These are phyloP conservation scores for Pipistrellus nathusii DNA, from an alignment of 2,797 vertebrate species.

Conservation along the genomic window DNA sequence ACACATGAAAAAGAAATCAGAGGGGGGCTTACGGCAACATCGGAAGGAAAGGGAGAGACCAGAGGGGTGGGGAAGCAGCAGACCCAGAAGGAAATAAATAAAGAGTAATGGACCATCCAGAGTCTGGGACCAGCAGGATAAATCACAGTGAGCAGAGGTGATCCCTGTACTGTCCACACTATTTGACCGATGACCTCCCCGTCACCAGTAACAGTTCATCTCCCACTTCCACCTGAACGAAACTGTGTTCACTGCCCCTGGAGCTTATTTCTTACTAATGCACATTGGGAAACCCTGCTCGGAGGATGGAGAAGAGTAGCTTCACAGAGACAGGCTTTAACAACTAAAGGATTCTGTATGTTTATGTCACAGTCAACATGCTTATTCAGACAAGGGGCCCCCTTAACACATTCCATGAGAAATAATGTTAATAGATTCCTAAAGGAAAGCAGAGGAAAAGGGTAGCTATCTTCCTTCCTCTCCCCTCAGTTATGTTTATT, in stretches of 20 bases:
- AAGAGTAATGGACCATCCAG: neutral
- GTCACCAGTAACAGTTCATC: neutral
- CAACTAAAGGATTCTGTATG: neutral
- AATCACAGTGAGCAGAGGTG: fast-evolving
- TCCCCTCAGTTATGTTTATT: neutral
- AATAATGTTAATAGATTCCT: neutral
- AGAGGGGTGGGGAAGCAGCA: neutral
- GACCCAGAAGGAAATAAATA: neutral
- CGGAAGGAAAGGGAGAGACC: neutral
- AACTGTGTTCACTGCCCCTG: neutral
- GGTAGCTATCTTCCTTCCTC: neutral
- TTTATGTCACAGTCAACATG: neutral
- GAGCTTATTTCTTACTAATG: neutral
- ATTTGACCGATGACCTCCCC: neutral
- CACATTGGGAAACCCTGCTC: neutral
- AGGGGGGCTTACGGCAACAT: neutral
- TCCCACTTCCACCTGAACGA: neutral
- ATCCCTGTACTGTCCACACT: neutral
- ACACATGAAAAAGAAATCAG: neutral
- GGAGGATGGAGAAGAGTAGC: neutral
- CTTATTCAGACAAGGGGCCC: neutral
- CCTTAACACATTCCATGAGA: neutral
- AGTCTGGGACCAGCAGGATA: neutral
- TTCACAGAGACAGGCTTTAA: neutral
- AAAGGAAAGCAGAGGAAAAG: neutral